These are phyloP conservation scores for Pelmatolapia mariae DNA, from an alignment of 2,113 vertebrate species.

Conservation along the genomic window DNA sequence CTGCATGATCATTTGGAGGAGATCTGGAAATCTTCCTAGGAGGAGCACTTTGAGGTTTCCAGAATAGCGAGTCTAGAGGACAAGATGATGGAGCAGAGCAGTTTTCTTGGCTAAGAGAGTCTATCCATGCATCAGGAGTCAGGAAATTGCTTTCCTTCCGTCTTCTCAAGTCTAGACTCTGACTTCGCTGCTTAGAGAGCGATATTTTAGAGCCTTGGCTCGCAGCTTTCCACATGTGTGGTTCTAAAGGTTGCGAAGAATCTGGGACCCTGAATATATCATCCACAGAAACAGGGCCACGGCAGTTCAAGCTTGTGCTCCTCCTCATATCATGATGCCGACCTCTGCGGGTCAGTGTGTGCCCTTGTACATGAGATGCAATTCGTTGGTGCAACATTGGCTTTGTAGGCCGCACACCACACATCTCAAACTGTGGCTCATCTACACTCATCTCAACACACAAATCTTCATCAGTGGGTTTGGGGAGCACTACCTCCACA, in stretches of 20 bases:
- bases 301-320: constrained; percentile 15
- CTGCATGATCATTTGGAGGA: not conserved
- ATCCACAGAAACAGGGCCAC: not conserved
- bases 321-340: not conserved
- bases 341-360: not conserved
- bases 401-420: not conserved
- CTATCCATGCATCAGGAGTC: constrained; percentile 68
- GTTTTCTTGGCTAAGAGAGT: constrained; percentile 63
- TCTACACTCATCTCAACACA: constrained; percentile 76
- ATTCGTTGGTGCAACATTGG: constrained; percentile 46
- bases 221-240: not conserved
- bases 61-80: not conserved
- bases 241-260: not conserved
- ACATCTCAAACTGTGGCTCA: constrained; percentile 53
- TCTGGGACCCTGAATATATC: not conserved
- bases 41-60: not conserved
- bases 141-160: constrained; percentile 45
- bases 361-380: constrained; percentile 38
- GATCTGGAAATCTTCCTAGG: not conserved
- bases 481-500: not conserved
- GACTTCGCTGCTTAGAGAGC: constrained; percentile 45
- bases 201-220: constrained; percentile 11
- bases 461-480: not conserved
- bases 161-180: constrained; percentile 52
- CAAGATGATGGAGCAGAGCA: constrained; percentile 4